Evolutionary conservation across 2,797 vertebrate species (phyloP), one percentile per base, ranked within the genome.

Genomic region (Emydoidea blandingii): DNA sequence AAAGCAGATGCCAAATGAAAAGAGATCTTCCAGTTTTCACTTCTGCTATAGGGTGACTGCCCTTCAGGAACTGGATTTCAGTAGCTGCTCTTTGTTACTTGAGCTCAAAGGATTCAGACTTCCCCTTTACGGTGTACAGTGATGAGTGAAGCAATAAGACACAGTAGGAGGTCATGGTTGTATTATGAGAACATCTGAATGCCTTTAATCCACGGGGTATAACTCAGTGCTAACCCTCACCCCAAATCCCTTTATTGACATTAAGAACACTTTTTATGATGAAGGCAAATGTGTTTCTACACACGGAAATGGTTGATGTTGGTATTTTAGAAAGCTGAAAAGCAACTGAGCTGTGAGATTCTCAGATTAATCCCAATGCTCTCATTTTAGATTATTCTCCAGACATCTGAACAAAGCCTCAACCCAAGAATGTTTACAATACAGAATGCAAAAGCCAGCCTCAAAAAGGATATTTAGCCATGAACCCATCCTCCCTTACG

Each of bases 1-100:
- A 59, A 94, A 93, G 34, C 31, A 27, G 76, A 79, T 41, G 34
- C 52, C 49, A 91, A 44, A n/a, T 86, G 56, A 34, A 90, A 92
- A 65, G 11, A 15, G 27, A 44, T 82, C 79, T 80, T 5, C 41
- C 68, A 76, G 53, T 1, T 1, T 52, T 76, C 79, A 29, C 50
- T 84, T 88, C 29, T 34, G 16, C 57, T 81, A 89, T 0, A 79
- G 14, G 57, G 23, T 83, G 56, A 87, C 27, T 9, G 59, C 8
- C 44, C n/a, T 91, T 68, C 52, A 47, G 52, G 52, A 88, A 81
- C 18, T 27, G 31, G 49, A 85, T 4, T 11, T 81, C 0, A 3
- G 44, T 62, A 41, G 37, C 72, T 86, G 52, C 49, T 19, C 82
- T 65, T 23, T 81, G 79, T 49, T 81, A 56, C 47, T 8, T 79